Evolutionary conservation across 2,113 vertebrate species (phyloP).

Genomic region (Python bivittatus): DNA sequence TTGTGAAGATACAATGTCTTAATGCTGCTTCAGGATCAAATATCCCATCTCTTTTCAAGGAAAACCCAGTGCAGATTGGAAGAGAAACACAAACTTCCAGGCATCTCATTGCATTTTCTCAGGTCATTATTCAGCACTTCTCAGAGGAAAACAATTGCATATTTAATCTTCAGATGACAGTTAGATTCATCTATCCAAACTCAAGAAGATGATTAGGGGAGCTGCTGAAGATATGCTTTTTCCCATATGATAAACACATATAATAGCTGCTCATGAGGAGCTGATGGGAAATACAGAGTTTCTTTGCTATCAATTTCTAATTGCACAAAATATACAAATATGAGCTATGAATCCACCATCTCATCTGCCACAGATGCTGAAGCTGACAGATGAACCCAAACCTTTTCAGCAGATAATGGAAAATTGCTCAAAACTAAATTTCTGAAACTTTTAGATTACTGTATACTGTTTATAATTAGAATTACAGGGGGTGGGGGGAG

Average conservation of each 20-base stretch:
- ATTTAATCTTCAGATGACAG: not conserved
- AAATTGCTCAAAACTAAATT: not conserved
- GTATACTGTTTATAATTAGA: not conserved
- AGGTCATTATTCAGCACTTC: not conserved
- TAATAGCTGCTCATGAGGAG: not conserved
- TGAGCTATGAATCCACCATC: not conserved
- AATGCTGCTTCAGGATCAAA: not conserved
- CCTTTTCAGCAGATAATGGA: not conserved
- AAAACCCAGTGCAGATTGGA: not conserved
- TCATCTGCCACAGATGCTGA: not conserved
- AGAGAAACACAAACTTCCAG: not conserved
- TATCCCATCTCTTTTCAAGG: not conserved
- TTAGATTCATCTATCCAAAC: not conserved
- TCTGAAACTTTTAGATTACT: not conserved
- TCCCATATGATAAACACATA: not conserved
- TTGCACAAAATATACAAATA: not conserved
- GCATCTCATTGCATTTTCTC: not conserved
- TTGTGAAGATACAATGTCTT: not conserved
- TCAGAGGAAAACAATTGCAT: not conserved
- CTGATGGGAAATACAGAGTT: not conserved
- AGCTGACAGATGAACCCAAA: not conserved
- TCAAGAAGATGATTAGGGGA: not conserved
- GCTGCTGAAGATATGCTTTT: not conserved
- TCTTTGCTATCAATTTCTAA: not conserved
- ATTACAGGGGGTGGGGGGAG: not conserved